phyloP scores from a whole-genome alignment of 2,113 vertebrate genomes.

The Coturnix japonica region DNA sequence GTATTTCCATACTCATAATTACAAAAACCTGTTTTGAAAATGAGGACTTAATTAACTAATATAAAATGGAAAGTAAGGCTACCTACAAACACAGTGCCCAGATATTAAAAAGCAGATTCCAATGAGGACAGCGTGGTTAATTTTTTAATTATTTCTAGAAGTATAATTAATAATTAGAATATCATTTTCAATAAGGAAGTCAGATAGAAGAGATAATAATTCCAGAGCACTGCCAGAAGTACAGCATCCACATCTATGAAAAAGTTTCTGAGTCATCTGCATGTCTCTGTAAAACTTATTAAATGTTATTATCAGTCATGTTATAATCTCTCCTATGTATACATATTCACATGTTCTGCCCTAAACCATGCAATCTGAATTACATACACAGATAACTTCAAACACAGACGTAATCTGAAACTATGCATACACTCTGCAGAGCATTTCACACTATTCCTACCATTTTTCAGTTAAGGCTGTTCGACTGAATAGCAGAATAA shows the following conservation, averaged over 20 bases:
- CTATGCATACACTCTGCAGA: background rate
- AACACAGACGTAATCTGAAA: background rate
- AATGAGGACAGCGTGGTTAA: background rate
- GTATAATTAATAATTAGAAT: background rate
- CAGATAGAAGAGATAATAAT: background rate
- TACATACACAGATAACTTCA: background rate
- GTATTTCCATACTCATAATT: background rate
- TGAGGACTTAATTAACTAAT: background rate
- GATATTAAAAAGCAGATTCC: background rate
- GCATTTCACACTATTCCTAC: slow-evolving; percentile 72
- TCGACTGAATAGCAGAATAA: slow-evolving; percentile 95
- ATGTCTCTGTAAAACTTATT: background rate
- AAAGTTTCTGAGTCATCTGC: background rate
- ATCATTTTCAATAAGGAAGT: background rate
- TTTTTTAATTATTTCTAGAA: background rate
- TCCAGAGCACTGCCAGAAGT: background rate
- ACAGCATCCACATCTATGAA: background rate
- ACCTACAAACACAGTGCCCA: background rate
- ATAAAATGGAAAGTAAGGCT: background rate
- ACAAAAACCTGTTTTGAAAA: background rate
- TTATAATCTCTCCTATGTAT: background rate
- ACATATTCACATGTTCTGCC: rapidly evolving
- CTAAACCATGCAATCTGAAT: background rate
- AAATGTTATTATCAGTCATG: background rate
- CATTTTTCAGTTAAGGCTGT: slow-evolving; percentile 97